Conservation (phyloP, 2,888 invertebrate species). For the Proisotoma minuta region DNA sequence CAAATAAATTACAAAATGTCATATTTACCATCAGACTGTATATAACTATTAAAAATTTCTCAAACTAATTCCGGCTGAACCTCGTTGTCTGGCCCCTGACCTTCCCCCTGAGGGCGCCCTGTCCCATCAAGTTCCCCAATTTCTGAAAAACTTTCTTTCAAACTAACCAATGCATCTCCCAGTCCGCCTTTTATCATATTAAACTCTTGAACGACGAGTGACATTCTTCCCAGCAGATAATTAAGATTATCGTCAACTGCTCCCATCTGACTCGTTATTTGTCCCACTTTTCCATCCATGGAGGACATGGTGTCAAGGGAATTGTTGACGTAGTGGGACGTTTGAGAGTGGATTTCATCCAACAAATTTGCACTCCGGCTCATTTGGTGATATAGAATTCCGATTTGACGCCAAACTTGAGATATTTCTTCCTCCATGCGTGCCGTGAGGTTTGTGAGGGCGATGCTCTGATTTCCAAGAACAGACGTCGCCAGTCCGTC, state of each 20-base stretch:
- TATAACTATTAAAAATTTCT: too few relatives aligned
- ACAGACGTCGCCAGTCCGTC: constrained; percentile 66
- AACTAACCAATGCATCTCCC: constrained; percentile 59
- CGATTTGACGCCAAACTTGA: constrained; percentile 85
- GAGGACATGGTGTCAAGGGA: constrained; percentile 70
- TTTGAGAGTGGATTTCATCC: constrained; percentile 70
- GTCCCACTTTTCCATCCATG: constrained; percentile 72
- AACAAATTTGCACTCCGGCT: constrained; percentile 68
- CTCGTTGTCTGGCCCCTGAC: background rate
- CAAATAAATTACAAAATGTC: too few relatives aligned
- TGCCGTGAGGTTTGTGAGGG: constrained; percentile 67
- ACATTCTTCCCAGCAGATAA: constrained; percentile 70
- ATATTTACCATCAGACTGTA: too few relatives aligned
- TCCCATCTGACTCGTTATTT: constrained; percentile 69
- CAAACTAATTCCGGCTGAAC: background rate
- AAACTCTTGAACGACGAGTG: constrained; percentile 78
- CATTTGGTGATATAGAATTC: constrained; percentile 79
- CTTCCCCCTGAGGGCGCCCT: background rate
- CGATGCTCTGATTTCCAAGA: constrained; percentile 66
- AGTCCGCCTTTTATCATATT: constrained; percentile 72
- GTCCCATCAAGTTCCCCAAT: constrained; percentile 36
- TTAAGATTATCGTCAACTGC: constrained; percentile 78
- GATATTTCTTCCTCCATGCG: constrained; percentile 73
- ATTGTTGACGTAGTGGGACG: constrained; percentile 73
- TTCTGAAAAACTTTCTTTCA: constrained; percentile 41